phyloP scores from a whole-genome alignment of 2,888 invertebrate genomes.

The Synanthedon andrenaeformis region DNA sequence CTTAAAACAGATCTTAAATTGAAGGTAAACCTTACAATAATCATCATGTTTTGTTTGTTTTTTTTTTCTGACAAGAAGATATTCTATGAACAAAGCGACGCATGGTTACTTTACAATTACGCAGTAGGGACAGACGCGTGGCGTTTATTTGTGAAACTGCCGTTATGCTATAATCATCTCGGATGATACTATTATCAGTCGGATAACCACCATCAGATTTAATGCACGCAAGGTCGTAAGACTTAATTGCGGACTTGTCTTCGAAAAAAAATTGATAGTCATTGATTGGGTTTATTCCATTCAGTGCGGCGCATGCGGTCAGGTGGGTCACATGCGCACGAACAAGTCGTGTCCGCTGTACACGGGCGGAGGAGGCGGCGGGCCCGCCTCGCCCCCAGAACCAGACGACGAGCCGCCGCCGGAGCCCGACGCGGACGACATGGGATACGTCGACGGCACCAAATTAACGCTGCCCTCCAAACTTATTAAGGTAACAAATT shows the following conservation, averaged over 20 bases:
- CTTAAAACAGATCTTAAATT: conserved; percentile 90
- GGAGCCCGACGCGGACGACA: conserved; percentile 84
- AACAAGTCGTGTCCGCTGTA: conserved; percentile 98
- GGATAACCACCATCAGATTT: no score
- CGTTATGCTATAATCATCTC: no score
- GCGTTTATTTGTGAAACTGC: no score
- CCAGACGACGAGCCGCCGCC: conserved; percentile 85
- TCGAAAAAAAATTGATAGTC: no score
- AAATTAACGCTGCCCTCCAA: conserved; percentile 92
- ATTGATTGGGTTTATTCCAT: background rate
- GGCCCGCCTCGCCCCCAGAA: conserved; percentile 72
- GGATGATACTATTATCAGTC: no score
- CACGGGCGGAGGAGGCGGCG: conserved; percentile 74
- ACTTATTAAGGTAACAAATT: conserved; percentile 76
- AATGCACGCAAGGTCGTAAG: no score
- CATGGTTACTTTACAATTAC: no score
- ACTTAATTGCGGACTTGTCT: no score
- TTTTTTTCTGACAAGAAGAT: background rate
- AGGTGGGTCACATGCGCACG: conserved; percentile 85
- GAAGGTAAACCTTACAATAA: conserved; percentile 33
- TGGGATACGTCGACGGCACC: conserved; percentile 94
- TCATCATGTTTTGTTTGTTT: background rate
- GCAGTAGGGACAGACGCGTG: no score
- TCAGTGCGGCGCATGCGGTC: conserved; percentile 97
- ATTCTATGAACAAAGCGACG: background rate